Evolutionary conservation across 2,113 vertebrate genomes (phyloP).

Genomic region (Seriola aureovittata): DNA sequence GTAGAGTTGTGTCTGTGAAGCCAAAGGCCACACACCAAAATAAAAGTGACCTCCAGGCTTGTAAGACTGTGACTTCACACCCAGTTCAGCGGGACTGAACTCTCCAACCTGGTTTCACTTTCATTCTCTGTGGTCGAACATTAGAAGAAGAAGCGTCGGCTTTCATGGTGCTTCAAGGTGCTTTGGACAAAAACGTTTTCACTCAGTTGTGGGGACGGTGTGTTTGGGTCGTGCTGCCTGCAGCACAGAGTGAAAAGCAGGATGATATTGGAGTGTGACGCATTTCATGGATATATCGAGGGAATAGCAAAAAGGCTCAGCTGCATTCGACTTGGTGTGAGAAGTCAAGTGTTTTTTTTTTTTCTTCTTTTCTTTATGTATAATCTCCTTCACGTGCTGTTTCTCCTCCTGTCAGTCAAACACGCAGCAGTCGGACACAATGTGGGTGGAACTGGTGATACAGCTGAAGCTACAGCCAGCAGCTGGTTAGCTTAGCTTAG

Average conservation of each 20-base stretch:
- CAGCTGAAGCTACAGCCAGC: too few species aligned
- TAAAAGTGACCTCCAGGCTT: not conserved
- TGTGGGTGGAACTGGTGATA: too few species aligned
- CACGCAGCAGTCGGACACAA: too few species aligned
- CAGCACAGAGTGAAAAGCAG: not conserved
- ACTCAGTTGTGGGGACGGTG: not conserved
- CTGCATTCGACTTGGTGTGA: not conserved
- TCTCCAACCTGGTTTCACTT: not conserved
- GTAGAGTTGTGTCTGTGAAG: not conserved
- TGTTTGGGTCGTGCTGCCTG: not conserved
- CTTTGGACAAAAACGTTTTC: not conserved
- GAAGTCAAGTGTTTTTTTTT: not conserved
- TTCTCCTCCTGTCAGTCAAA: too few species aligned
- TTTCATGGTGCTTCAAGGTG: not conserved
- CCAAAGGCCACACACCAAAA: not conserved
- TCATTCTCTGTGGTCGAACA: not conserved
- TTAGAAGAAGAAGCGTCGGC: not conserved
- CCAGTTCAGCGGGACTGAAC: not conserved
- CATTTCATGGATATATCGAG: not conserved
- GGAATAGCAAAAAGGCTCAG: not conserved
- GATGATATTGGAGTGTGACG: slow-evolving; percentile 8
- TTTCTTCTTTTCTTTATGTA: too few species aligned
- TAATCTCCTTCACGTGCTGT: too few species aligned
- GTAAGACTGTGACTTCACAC: not conserved
- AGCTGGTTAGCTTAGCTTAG: too few species aligned